Base-by-base conservation (phyloP, 2,797 vertebrate genomes). In the Macropus fuliginosus region DNA sequence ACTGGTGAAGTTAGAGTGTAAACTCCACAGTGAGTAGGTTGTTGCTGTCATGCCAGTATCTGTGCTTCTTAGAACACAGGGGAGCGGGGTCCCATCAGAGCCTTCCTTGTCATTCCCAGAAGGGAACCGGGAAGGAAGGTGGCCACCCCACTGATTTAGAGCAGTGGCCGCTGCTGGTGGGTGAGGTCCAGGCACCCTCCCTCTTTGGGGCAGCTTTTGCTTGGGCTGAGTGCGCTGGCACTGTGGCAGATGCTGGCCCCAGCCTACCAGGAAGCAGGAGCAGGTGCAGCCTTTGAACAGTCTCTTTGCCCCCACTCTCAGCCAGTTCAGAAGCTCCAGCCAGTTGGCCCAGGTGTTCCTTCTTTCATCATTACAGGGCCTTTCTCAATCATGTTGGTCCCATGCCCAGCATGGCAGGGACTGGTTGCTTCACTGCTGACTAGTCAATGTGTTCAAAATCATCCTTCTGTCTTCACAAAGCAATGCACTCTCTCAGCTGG, bases 261-360 rank as follows among this genome's bases (percentile, higher is more conserved):
- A 3, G 28, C 40, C 13, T 9, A 21, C 55, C 89, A 12, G 34
- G 94, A 74, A 96, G 90, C 94, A 87, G 92, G 59, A 97, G 92
- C 91, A 94, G 59, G 90, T 50, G 66, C 9, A 21, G 91, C 52
- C n/a, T 56, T 81, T 54, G 46, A 56, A 96, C 21, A 90, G 90
- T 40, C 8, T 0, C 91, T 40, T 16, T 55, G 62, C n/a, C 14
- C 16, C 52, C 14, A 91, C 24, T 91, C 94, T 66, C 66, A 91
- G 62, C 40, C 93, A 91, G 81, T 57, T 81, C 90, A 91, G 59
- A 74, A 40, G 55, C 2, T 0, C 6, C 14, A 46, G 92, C 91
- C 66, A 55, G 92, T 81, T 92, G 94, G 91, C 62, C 91, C 92
- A 93, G 92, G 52, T 56, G 21, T 46, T 56, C 94, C 91, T 92